phyloP scores from a whole-genome alignment of 1,140 invertebrate genomes.

The Drosophila busckii region DNA sequence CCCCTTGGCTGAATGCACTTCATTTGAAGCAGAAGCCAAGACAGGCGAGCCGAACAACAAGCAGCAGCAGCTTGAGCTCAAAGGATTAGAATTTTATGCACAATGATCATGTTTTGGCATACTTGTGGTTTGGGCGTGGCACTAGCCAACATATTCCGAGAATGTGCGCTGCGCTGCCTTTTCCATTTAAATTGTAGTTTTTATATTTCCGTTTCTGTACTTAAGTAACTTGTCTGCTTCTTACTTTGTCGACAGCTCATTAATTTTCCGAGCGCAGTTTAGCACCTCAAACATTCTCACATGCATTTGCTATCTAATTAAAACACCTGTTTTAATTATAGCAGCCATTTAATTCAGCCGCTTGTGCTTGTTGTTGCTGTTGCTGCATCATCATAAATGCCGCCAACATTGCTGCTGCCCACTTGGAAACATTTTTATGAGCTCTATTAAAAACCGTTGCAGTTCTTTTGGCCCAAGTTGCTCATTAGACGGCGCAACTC shows the following conservation, averaged over 20 bases:
- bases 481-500: constrained; percentile 58
- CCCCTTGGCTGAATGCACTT: constrained; percentile 74
- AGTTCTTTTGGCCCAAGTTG: constrained; percentile 49
- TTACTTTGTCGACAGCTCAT: too few species aligned
- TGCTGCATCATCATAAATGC: constrained; percentile 44
- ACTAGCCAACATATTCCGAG: constrained; percentile 15
- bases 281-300: constrained; percentile 26
- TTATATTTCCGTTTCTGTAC: too few species aligned
- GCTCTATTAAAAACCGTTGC: constrained; percentile 68
- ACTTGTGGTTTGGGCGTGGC: constrained; percentile 50
- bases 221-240: too few species aligned
- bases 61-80: constrained; percentile 29
- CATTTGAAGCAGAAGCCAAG: constrained; percentile 62
- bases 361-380: constrained; percentile 1
- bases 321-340: constrained; percentile 77
- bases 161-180: too few species aligned
- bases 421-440: constrained; percentile 71
- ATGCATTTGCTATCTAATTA: constrained; percentile 69
- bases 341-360: constrained; percentile 63
- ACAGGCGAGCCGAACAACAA: constrained; percentile 5
- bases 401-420: constrained; percentile 20
- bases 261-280: too few species aligned
- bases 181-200: too few species aligned
- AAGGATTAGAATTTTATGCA: constrained; percentile 51
- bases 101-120: constrained; percentile 72